Evolutionary conservation across 64 coral and sea anemone species (phyloP).

Genomic region (Stichodactyla helianthus): DNA sequence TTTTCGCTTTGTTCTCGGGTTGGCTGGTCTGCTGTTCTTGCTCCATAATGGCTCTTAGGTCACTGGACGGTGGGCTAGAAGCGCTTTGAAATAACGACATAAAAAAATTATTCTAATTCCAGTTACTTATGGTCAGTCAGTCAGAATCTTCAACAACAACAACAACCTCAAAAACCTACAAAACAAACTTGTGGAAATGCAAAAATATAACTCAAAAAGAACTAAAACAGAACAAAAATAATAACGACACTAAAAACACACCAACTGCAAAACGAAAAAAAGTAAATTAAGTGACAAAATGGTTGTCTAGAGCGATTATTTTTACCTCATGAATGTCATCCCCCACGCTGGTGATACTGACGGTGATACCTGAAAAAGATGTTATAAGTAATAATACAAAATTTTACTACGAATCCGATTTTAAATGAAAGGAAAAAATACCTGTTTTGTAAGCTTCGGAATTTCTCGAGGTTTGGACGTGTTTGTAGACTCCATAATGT

Average conservation of each 20-base stretch:
- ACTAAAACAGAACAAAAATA: too few species aligned
- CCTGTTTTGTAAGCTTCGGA: background rate
- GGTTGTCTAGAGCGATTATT: background rate
- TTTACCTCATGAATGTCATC: background rate
- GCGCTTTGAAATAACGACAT: background rate
- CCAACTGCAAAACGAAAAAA: too few species aligned
- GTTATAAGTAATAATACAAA: background rate
- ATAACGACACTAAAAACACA: too few species aligned
- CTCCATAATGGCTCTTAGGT: slow-evolving; percentile 41
- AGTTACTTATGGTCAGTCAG: too few species aligned
- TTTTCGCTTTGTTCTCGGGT: background rate
- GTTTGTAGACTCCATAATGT: background rate
- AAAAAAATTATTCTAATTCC: background rate
- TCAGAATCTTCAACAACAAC: background rate
- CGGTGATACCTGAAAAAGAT: background rate
- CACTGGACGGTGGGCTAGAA: slow-evolving; percentile 24
- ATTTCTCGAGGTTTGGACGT: background rate
- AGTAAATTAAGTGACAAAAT: background rate
- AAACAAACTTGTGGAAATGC: background rate
- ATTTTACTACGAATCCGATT: background rate
- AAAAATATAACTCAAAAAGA: background rate
- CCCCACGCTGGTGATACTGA: background rate
- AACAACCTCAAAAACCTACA: background rate
- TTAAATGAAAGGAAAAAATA: background rate
- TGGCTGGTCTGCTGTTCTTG: slow-evolving; percentile 21